Base-by-base conservation (phyloP, 2,888 invertebrate genomes). In the Temnothorax unifasciatus region DNA sequence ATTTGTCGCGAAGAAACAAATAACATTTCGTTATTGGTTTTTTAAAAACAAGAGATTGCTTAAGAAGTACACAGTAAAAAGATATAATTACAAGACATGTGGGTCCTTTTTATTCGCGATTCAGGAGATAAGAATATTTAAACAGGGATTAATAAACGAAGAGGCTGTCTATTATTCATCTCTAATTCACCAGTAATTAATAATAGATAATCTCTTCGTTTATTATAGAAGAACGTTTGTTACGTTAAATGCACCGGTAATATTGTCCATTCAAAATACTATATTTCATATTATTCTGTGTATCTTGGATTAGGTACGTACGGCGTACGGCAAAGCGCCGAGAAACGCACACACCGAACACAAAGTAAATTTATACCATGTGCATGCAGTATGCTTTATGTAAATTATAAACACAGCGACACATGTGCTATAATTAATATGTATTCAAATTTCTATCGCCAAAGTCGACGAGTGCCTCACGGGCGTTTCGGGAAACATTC, bases 381-480 rank as follows among this genome's bases (percentile, higher is more conserved):
- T 41, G 82, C 54, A 41, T 54, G 59, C 50, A 54, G 59, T 85
- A 73, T 79, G 75, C 74, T 34, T 81, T 52, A n/a, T 38, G 34
- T 81, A 29, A 61, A 68, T 54, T 63, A 61, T 71, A 64, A 61
- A 66, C 61, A 52, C 61, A 47, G 41, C 34, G 66, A 47, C 73
- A 47, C 59, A n/a, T 68, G 47, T 59, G 18, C 61, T 59, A 76
- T 81, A 86, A 89, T 89, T 89, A 87, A 57, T 85, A 69, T 61
- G 86, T 84, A 89, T 89, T 86, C 89, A 89, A 88, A 89, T 88
- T 85, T 84, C 83, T 64, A 68, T 84, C 84, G 66, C 69, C 57
- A 82, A 83, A 82, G 63, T 57, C 57, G 50, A 52, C 68, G 52
- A 41, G 34, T 64, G 75, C 38, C 59, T 68, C 63, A 52, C 29